Evolutionary conservation across 2,888 invertebrate genomes (phyloP), one percentile per base, ranked within the genome.

Genomic region (Tetragonisca angustula): DNA sequence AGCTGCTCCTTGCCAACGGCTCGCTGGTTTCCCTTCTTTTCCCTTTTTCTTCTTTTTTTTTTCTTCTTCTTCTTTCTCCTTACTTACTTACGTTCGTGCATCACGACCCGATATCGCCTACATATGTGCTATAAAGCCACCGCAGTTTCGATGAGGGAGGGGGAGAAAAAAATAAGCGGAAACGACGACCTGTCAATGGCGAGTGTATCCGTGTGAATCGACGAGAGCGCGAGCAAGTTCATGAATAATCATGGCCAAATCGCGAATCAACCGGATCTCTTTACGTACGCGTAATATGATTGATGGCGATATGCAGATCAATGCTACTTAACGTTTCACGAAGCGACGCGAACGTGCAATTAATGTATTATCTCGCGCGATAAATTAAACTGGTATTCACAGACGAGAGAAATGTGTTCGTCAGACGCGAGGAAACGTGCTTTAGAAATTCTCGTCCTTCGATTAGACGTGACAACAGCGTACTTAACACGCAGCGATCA

Each of bases 1-100:
- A 93, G 93, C 93, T 93, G 93, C 91, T 92, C 88, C 90, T 88
- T 90, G 90, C 91, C 90, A 91, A 90, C 90, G 90, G 88, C 90
- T 91, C 89, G 88, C 87, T 87, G 72, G 86, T 85, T 86, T 82
- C 83, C 83, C 84, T 86, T 81, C 81, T 82, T 87, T 85, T 85
- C 83, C 76, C 77, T 82, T 79, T 79, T 73, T 79, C 59, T 72
- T 64, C 65, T 73, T 50, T 17, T 68, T 50, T 17, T 68, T 32
- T 62, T 54, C 56, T 64, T 80, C 77, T 85, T 79, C 81, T 78
- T 82, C 84, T 77, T 79, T 80, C 86, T 84, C 86, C 83, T 78
- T 77, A 80, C 79, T 81, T 62, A 79, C 80, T 6, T 21, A 36
- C 36, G 13, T 69, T 75, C 78, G 88, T 81, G 89, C 90, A 86